A percentile compares a stretch with the other conserved stretches of the same genome.
phyloP scores from a whole-genome alignment of 2,797 vertebrate species.

The Champsocephalus esox region DNA sequence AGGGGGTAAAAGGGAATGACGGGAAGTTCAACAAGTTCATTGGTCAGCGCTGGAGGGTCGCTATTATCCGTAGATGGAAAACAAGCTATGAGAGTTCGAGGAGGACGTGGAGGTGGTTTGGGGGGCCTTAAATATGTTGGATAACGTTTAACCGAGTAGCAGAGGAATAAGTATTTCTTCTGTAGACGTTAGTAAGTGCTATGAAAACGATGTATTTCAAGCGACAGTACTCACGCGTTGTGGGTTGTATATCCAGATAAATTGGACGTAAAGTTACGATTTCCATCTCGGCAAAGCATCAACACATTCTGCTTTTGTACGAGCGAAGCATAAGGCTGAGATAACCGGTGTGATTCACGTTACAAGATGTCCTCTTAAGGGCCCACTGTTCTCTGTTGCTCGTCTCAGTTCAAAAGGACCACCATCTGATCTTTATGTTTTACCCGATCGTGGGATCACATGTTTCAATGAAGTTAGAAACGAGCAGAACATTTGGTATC shows the following conservation, averaged over 20 bases:
- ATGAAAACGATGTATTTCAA: too few relatives aligned
- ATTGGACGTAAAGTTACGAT: too few relatives aligned
- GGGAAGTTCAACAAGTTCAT: conserved; percentile 4
- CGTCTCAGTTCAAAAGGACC: neutral
- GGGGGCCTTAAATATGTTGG: too few relatives aligned
- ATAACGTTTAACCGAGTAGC: too few relatives aligned
- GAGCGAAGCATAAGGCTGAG: neutral
- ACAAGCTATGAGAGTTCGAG: conserved; percentile 21
- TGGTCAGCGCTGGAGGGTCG: conserved; percentile 7
- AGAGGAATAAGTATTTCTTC: too few relatives aligned
- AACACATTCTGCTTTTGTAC: too few relatives aligned
- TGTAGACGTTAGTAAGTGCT: too few relatives aligned
- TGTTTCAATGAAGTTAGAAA: neutral
- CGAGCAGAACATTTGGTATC: neutral
- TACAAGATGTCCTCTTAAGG: neutral
- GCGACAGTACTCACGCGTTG: too few relatives aligned
- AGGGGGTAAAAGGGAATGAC: conserved; percentile 9
- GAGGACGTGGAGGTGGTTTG: too few relatives aligned
- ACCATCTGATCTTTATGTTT: neutral
- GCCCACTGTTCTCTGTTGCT: neutral
- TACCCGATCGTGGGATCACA: neutral
- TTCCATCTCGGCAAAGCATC: too few relatives aligned
- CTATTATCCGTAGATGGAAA: conserved; percentile 33
- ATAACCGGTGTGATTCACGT: neutral
- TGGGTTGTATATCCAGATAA: too few relatives aligned